Evolutionary conservation across 2,888 invertebrate species (phyloP), one percentile per base, ranked within the genome.

Genomic region (Vannuccia rotundouncinata): DNA sequence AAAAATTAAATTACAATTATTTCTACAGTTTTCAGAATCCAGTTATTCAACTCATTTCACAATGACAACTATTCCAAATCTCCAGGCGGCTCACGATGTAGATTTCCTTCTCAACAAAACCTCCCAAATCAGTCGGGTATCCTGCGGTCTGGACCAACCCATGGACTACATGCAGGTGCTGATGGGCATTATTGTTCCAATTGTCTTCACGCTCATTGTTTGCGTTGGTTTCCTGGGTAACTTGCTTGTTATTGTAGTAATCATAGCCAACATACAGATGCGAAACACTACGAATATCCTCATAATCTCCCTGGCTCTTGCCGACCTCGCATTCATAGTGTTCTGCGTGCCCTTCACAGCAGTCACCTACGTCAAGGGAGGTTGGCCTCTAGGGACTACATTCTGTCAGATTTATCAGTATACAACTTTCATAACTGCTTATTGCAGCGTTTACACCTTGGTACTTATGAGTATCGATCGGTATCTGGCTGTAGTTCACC

Each of bases 281-380:
- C 90, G 95, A 84, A 94, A 94, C 45, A 94, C 95, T 2, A 95
- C 95, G 75, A 95, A 95, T 88, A 91, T 95, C 66, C 91, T 95
- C 31, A 95, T 95, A 84, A 93, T 95, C 82, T 95, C 94, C 87
- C 89, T 95, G 82, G 95, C 95, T 0, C 90, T 94, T 29, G 95
- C 95, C 59, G 95, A 95, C 87, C 90, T 96, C 30, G 91, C 94
- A 30, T 95, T 96, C 88, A 94, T 95, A 66, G 91, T 94, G 78
- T 94, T 95, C 88, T 95, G 95, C 89, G 94, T 95, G 27, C 95
- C 95, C 0, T 95, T 95, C 88, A 95, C 95, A 0, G 95, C 94
- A 0, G 92, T 93, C 25, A 94, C 94, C 85, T 95, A 95, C 87
- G 93, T 94, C n/a, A 79, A 94, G 85, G 92, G 93, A 1, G 91